Evolutionary conservation across 2,888 invertebrate genomes (phyloP), one percentile per base, ranked within the genome.

Genomic region (Thera britannica): DNA sequence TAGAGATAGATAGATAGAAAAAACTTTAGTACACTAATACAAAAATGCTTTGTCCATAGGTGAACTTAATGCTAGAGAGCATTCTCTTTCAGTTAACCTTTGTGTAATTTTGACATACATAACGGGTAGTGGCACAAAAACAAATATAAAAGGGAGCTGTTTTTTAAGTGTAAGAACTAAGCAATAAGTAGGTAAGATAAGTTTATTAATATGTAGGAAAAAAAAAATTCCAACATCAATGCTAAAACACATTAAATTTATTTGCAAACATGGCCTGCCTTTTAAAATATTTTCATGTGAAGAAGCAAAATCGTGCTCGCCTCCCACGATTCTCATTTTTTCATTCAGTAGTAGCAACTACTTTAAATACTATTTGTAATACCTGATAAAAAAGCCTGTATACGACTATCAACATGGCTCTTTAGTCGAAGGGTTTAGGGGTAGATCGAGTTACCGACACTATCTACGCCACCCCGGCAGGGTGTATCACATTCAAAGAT

Each of bases 211-310:
- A 23, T 23, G 23, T 23, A 23, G 23, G 23, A 23, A 23, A 23
- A 23, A 23, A 23, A 23, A 23, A 23, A 89, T 89, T 88, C 88
- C 85, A 89, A 89, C 87, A 84, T 89, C 86, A 89, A 89, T 88
- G 86, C 80, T 80, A 80, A 82, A 78, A 77, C 79, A 79, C 83
- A 83, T 86, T n/a, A n/a, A n/a, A n/a, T n/a, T 85, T 84, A 88
- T 87, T 90, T 90, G 86, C 79, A 74, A 75, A 76, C 79, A 78
- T 79, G 79, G 77, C 83, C 81, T 83, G 77, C 80, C 73, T 85
- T 85, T 85, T 82, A 84, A 82, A 85, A 86, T 87, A 85, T 77
- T 81, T 85, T 46, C 44, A 4, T 85, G 80, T 12, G 73, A 80
- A 79, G 77, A 76, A 82, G 80, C 80, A 78, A 79, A 81, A 65